Conservation (phyloP, 2,797 vertebrate species). For the Acanthis flammea region DNA sequence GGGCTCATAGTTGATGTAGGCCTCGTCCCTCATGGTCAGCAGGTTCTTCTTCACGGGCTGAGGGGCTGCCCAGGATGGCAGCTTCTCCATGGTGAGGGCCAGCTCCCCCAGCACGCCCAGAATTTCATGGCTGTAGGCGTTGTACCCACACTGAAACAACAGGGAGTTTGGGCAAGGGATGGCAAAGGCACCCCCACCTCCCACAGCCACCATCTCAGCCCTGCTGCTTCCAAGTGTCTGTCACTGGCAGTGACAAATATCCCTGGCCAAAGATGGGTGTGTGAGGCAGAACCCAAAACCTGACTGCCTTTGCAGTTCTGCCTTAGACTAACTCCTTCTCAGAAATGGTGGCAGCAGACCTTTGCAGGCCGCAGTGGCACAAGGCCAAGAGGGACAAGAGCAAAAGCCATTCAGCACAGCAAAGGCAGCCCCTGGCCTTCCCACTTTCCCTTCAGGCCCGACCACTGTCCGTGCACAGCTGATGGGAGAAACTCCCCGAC, state of each 20-base stretch:
- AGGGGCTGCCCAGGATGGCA: constrained; percentile 81
- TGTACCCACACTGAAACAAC: constrained; percentile 72
- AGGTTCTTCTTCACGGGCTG: constrained; percentile 77
- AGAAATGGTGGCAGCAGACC: no score
- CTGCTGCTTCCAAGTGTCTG: no score
- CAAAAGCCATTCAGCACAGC: no score
- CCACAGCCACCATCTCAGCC: neutral
- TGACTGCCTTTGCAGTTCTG: no score
- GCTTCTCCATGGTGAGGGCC: constrained; percentile 71
- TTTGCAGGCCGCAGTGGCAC: no score
- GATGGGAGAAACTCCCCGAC: neutral
- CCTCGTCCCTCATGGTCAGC: constrained; percentile 58
- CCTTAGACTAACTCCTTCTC: no score
- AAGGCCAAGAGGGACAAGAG: no score
- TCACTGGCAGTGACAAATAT: no score
- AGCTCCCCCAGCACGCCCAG: constrained; percentile 81
- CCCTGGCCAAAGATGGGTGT: no score
- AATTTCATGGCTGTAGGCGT: constrained; percentile 76
- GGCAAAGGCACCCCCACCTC: neutral
- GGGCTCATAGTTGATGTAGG: neutral
- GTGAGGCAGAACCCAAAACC: no score
- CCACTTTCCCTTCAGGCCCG: no score
- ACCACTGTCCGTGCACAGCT: rapidly evolving
- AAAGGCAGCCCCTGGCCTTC: no score
- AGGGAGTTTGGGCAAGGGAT: neutral